Percentiles rank a stretch among this genome's conserved stretches.
Evolutionary conservation across 2,888 invertebrate species (phyloP).

Genomic region (Eubasilissa splendida): DNA sequence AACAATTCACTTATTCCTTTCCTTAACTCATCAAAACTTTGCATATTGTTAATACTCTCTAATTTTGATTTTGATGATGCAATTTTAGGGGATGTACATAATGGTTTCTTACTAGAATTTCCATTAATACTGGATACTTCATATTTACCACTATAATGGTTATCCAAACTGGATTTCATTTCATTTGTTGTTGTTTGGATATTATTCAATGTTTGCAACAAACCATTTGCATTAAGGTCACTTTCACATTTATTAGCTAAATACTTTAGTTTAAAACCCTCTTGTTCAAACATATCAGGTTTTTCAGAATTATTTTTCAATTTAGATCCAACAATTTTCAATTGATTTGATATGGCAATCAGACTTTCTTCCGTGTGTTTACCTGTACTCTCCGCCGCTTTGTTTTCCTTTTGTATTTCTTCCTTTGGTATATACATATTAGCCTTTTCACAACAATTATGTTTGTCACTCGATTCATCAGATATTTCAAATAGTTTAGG

Average conservation of each 20-base stretch:
- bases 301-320: slow-evolving; percentile 69
- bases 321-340: slow-evolving; percentile 70
- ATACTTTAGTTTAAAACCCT: slow-evolving; percentile 63
- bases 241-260: slow-evolving; percentile 53
- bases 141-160: slow-evolving; percentile 52
- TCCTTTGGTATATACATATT: background rate
- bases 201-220: slow-evolving; percentile 16
- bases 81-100: slow-evolving; percentile 59
- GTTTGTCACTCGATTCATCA: slow-evolving; percentile 17
- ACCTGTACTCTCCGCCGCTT: slow-evolving; percentile 28
- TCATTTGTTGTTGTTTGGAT: slow-evolving; percentile 15
- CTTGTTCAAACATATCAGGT: slow-evolving; percentile 65
- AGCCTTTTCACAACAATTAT: background rate
- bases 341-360: slow-evolving; percentile 69
- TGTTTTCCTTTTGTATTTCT: slow-evolving; percentile 25
- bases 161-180: slow-evolving; percentile 57
- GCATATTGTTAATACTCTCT: slow-evolving; percentile 61
- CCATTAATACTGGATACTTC: slow-evolving; percentile 5
- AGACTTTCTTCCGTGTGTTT: slow-evolving; percentile 69
- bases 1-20: slow-evolving; percentile 71
- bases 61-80: slow-evolving; percentile 63
- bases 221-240: slow-evolving; percentile 49
- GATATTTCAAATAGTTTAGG: slow-evolving; percentile 15
- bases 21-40: slow-evolving; percentile 69
- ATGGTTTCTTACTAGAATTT: slow-evolving; percentile 2